phyloP scores from a whole-genome alignment of 2,113 vertebrate genomes.

The Alligator mississippiensis region DNA sequence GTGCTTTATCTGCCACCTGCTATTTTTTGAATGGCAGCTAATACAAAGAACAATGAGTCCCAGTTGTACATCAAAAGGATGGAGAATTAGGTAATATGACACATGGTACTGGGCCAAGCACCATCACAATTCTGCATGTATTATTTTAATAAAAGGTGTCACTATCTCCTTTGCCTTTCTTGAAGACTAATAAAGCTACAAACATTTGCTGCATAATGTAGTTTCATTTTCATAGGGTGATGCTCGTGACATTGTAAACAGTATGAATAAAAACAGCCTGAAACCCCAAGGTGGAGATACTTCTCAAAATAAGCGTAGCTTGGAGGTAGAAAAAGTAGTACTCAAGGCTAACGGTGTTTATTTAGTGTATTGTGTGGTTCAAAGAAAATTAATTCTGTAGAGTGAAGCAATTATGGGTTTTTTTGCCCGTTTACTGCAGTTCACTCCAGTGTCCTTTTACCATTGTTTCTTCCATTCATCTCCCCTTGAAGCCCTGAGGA shows the following conservation, averaged over 20 bases:
- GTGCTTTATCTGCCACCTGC: neutral
- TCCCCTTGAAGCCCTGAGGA: neutral
- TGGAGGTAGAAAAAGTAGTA: neutral
- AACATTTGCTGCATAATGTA: neutral
- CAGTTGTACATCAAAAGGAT: neutral
- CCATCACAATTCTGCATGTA: neutral
- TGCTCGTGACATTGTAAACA: neutral
- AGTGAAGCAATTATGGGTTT: neutral
- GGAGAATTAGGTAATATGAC: neutral
- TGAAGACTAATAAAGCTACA: neutral
- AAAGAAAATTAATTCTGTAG: neutral
- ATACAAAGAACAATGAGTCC: neutral
- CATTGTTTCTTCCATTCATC: neutral
- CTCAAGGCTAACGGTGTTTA: neutral
- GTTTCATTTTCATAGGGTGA: neutral
- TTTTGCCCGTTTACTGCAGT: neutral
- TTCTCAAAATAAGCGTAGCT: neutral
- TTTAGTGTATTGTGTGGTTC: neutral
- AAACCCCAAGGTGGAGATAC: neutral
- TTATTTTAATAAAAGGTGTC: neutral
- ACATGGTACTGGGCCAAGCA: rapidly evolving
- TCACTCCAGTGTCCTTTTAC: neutral
- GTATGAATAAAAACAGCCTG: neutral
- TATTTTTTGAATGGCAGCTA: neutral
- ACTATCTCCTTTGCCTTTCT: neutral